Conservation (phyloP, 2,888 invertebrate genomes). For the Punctoribates punctum region DNA sequence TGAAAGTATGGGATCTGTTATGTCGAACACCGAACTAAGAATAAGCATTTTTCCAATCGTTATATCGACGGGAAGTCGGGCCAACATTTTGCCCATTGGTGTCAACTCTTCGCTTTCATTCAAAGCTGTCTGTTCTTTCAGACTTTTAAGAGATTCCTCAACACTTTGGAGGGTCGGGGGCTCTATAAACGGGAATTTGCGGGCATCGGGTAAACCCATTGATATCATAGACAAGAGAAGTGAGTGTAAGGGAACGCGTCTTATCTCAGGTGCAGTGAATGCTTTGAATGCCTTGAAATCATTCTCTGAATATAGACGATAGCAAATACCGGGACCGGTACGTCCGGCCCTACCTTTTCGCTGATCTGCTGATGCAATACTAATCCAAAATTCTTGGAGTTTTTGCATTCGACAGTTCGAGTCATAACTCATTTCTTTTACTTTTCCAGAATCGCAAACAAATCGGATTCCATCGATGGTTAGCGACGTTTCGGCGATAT, state of each 20-base stretch:
- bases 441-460: constrained; percentile 94
- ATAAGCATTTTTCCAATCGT: constrained; percentile 92
- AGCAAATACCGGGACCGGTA: constrained; percentile 88
- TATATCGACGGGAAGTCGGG: constrained; percentile 89
- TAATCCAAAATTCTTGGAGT: constrained; percentile 91
- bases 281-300: constrained; percentile 73
- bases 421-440: constrained; percentile 95
- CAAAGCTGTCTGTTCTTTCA: constrained; percentile 85
- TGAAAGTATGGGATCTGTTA: constrained; percentile 76
- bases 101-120: constrained; percentile 76
- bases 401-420: constrained; percentile 82
- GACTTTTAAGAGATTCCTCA: constrained; percentile 76
- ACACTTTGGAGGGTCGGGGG: constrained; percentile 77
- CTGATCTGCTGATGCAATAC: constrained; percentile 95
- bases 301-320: constrained; percentile 77
- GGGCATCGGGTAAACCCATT: constrained; percentile 83
- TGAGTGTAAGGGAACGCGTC: constrained; percentile 87
- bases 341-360: constrained; percentile 81
- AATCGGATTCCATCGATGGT: constrained; percentile 98
- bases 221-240: constrained; percentile 87
- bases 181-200: constrained; percentile 91
- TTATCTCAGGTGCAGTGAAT: constrained; percentile 88
- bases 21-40: constrained; percentile 80
- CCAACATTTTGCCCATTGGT: constrained; percentile 75
- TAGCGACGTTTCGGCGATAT: constrained; percentile 97